Conservation (phyloP, 2,888 invertebrate genomes). For the Protonemura montana region DNA sequence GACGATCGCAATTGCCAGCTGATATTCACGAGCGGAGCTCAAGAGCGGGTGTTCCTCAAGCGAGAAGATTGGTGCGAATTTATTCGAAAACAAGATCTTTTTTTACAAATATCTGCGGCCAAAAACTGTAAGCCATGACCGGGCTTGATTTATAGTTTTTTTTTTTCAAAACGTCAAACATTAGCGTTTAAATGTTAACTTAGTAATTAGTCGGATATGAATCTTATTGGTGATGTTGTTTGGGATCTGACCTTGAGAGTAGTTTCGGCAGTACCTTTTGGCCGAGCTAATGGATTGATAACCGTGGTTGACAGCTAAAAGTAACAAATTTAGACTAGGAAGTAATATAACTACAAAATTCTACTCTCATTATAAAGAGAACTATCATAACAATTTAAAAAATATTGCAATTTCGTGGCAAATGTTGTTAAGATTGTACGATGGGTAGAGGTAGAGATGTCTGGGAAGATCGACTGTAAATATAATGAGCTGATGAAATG, state of each 20-base stretch:
- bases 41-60: background rate
- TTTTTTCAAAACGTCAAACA: background rate
- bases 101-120: background rate
- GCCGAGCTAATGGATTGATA: background rate
- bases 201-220: background rate
- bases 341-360: background rate
- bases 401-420: background rate
- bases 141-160: background rate
- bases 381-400: background rate
- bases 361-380: background rate
- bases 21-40: constrained; percentile 4
- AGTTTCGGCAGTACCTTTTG: background rate
- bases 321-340: background rate
- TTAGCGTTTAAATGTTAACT: background rate
- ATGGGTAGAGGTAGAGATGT: too few relatives aligned
- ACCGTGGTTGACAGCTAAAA: background rate
- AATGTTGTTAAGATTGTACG: background rate
- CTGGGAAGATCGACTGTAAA: background rate
- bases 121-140: background rate
- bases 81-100: background rate
- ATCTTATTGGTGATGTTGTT: background rate
- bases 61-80: background rate
- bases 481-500: background rate
- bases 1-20: background rate
- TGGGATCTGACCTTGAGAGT: background rate